phyloP scores from a whole-genome alignment of 1,140 invertebrate genomes.

The Drosophila pallidifrons region DNA sequence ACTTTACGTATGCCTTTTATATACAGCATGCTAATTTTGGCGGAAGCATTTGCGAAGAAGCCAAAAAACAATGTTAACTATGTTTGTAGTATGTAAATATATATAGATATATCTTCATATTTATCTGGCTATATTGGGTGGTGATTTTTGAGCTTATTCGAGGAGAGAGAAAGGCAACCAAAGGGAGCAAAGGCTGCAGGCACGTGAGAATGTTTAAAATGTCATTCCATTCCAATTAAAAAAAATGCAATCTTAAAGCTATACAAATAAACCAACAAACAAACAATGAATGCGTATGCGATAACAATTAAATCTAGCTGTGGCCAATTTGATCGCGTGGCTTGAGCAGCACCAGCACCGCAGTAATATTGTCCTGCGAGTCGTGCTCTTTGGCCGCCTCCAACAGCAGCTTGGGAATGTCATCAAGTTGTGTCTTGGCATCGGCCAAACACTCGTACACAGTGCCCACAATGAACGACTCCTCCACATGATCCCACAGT shows the following conservation, averaged over 20 bases:
- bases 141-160: conserved; percentile 75
- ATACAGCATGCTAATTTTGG: conserved; percentile 39
- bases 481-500: conserved; percentile 94
- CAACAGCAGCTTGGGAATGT: conserved; percentile 76
- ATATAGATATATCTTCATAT: not conserved
- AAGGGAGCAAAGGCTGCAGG: conserved; percentile 29
- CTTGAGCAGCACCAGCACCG: conserved; percentile 74
- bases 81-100: conserved; percentile 20
- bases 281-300: conserved; percentile 40
- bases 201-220: conserved; percentile 30
- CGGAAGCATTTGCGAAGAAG: conserved; percentile 38
- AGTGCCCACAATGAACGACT: conserved; percentile 86
- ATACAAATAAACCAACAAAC: conserved; percentile 32
- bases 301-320: conserved; percentile 46
- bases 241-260: conserved; percentile 40
- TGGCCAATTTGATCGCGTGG: conserved; percentile 60
- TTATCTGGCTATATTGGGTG: conserved; percentile 12
- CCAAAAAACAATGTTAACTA: conserved; percentile 43
- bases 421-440: conserved; percentile 61
- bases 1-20: conserved; percentile 18
- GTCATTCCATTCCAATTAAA: conserved; percentile 6
- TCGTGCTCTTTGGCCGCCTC: conserved; percentile 77
- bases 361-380: conserved; percentile 80
- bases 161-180: conserved; percentile 61
- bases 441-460: conserved; percentile 82